phyloP scores from a whole-genome alignment of 2,888 invertebrate species.

The Cactoblastis cactorum region DNA sequence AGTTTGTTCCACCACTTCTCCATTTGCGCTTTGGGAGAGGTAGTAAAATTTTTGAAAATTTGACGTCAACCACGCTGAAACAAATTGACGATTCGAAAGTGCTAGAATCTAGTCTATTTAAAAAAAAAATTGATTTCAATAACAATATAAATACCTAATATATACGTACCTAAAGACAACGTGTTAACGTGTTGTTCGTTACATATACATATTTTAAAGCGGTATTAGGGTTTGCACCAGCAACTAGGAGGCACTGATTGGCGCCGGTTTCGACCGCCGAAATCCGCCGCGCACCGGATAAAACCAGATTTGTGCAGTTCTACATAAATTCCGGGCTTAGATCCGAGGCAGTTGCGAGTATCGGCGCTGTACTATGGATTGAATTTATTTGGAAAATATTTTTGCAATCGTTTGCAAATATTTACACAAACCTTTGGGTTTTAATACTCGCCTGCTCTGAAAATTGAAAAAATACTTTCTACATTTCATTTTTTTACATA shows the following conservation, averaged over 20 bases:
- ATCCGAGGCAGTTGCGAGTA: not conserved
- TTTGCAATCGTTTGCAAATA: not conserved
- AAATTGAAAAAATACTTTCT: too few relatives aligned
- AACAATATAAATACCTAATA: too few relatives aligned
- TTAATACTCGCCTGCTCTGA: not conserved
- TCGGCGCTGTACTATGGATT: not conserved
- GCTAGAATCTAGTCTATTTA: too few relatives aligned
- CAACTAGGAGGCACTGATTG: conserved; percentile 33
- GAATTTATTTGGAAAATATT: not conserved
- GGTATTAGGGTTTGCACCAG: conserved; percentile 2
- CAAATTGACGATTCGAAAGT: too few relatives aligned
- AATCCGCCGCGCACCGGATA: conserved; percentile 39
- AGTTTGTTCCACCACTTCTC: too few relatives aligned
- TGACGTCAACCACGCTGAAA: too few relatives aligned
- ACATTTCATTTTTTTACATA: too few relatives aligned
- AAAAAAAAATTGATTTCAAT: too few relatives aligned
- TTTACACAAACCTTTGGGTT: not conserved
- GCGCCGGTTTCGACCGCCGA: conserved; percentile 31
- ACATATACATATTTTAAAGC: conserved; percentile 3
- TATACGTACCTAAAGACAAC: too few relatives aligned
- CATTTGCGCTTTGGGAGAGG: too few relatives aligned
- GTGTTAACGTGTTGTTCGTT: too few relatives aligned
- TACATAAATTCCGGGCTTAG: conserved; percentile 38
- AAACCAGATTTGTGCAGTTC: conserved; percentile 48
- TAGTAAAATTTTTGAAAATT: too few relatives aligned